Base-by-base conservation (phyloP, 2,888 invertebrate species). In the Microchrysa polita region DNA sequence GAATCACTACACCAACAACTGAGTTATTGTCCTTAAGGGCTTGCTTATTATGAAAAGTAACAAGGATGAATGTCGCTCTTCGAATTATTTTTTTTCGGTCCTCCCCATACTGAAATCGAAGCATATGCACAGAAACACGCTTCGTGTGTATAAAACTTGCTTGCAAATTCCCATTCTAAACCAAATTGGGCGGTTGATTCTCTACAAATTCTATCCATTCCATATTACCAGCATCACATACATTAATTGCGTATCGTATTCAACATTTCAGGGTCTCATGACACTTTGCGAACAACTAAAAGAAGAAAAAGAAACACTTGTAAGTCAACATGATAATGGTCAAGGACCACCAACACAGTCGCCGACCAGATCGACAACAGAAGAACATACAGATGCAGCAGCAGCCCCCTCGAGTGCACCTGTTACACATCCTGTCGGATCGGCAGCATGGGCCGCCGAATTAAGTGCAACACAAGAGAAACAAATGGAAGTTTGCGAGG, bases 401-500 rank as follows among this genome's bases (percentile, higher is more conserved):
- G 27, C 27, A 34, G n/a, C n/a, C n/a, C 76, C 74, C 5, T 42
- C 63, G 48, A n/a, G 77, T 59, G 59, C 65, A 52, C n/a, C 57
- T 61, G 55, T 72, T 53, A 34, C 27, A 2, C 72, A 77, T 74
- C 79, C 74, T 2, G 10, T 73, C 12, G 74, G 42, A 60, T 63
- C 79, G 14, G 77, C 80, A 34, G 88, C 89, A 78, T 91, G 91
- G 90, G 89, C 89, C 69, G 88, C 92, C 86, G 95, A 95, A 83
- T 85, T 94, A 79, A 94, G 93, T 2, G 92, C 94, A 0, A 92
- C 94, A 9, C 95, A 96, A 82, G 96, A 96, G 83, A 98, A 98
- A 84, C 96, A 96, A 83, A 98, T 98, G 98, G 97, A 98, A 85
- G 98, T 99, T 18, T 99, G 98, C 84, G 95, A 96, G 78, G 95